Evolutionary conservation across 92 coral and sea anemone species (phyloP).

Genomic region (Plumapathes pennacea): DNA sequence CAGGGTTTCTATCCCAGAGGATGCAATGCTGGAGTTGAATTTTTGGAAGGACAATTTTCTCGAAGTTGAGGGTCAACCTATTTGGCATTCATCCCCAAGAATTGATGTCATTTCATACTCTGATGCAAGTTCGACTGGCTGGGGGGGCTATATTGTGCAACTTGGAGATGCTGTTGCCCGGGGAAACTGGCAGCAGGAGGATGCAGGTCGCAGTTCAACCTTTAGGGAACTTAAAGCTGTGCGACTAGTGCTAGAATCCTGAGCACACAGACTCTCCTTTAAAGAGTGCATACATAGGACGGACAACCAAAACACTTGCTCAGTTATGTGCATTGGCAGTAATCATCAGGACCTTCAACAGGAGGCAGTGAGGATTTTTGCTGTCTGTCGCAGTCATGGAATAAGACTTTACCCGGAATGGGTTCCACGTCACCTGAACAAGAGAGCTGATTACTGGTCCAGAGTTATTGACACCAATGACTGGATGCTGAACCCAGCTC

Average conservation of each 20-base stretch:
- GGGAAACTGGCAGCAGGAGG: conserved; percentile 56
- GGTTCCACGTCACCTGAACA: conserved; percentile 49
- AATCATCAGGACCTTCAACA: conserved; percentile 37
- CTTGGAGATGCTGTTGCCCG: conserved; percentile 30
- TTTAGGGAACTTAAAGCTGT: conserved; percentile 54
- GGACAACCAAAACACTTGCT: conserved; percentile 40
- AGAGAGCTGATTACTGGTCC: conserved; percentile 26
- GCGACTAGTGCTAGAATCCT: conserved; percentile 47
- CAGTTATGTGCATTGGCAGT: conserved; percentile 51
- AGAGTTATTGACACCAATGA: conserved; percentile 54
- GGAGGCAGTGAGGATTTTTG: conserved; percentile 58
- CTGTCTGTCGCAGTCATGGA: conserved; percentile 38
- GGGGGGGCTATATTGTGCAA: conserved; percentile 58
- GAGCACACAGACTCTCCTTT: conserved; percentile 19
- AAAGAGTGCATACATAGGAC: conserved; percentile 53
- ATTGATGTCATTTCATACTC: conserved; percentile 56
- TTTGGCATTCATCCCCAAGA: conserved; percentile 50
- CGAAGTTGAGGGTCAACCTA: conserved; percentile 38
- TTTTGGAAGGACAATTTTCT: conserved; percentile 51
- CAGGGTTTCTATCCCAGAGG: conserved; percentile 17
- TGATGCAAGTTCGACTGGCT: conserved; percentile 59
- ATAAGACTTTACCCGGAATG: conserved; percentile 48
- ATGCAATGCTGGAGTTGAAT: conserved; percentile 23
- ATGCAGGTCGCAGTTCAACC: conserved; percentile 49
- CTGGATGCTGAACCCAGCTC: conserved; percentile 55